Evolutionary conservation across 1,140 invertebrate genomes (phyloP).

Genomic region (Pogonognathellus flavescens): DNA sequence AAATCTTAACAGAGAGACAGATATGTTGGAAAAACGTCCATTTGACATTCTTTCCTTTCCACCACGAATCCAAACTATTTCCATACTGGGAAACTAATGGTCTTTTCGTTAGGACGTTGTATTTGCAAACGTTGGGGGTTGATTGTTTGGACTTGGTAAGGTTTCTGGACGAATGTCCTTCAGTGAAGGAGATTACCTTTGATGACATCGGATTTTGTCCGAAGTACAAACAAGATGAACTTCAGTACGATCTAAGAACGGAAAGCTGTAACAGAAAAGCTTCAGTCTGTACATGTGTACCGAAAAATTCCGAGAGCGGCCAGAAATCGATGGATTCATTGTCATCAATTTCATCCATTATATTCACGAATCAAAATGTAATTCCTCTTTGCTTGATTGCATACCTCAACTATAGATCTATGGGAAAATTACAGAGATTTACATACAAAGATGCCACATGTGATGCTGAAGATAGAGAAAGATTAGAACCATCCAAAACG

Average conservation of each 20-base stretch:
- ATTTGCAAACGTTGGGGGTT: background rate
- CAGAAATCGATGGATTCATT: background rate
- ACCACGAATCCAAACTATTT: background rate
- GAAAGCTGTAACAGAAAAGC: background rate
- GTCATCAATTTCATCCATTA: background rate
- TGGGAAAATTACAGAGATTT: background rate
- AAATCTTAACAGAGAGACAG: background rate
- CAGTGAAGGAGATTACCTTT: background rate
- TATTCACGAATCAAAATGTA: background rate
- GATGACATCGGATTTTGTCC: background rate
- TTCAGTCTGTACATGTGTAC: background rate
- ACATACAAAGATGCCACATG: background rate
- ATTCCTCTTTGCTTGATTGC: background rate
- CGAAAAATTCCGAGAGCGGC: no score
- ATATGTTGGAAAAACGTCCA: background rate
- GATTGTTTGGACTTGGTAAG: background rate
- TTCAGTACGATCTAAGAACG: background rate
- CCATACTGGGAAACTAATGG: background rate
- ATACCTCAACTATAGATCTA: background rate
- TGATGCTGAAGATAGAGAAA: background rate
- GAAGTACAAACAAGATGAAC: background rate
- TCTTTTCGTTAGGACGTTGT: background rate
- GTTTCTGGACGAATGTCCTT: constrained; percentile 10
- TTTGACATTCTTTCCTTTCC: background rate
- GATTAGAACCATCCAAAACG: background rate